A percentile compares a stretch with the other conserved stretches of the same genome.
These are phyloP conservation scores for Cuniculus paca DNA, from an alignment of 2,797 vertebrate species.

Conservation along the genomic window DNA sequence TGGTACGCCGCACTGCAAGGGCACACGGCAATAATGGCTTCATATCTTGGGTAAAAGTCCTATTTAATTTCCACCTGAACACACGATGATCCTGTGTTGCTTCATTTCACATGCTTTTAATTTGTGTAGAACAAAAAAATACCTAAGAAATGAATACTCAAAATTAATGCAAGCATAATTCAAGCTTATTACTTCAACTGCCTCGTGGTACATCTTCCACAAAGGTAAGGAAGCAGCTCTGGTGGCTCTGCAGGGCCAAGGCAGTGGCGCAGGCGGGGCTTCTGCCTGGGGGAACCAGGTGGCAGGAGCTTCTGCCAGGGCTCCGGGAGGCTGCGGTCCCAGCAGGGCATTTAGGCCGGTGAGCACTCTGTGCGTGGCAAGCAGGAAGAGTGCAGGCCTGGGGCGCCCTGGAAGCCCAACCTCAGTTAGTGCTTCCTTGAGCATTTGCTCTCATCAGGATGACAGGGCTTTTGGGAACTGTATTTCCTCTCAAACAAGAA, in stretches of 20 bases:
- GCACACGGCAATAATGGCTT: not conserved
- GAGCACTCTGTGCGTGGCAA: not conserved
- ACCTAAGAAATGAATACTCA: not conserved
- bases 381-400: not conserved
- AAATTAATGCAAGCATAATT: not conserved
- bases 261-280: not conserved
- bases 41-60: not conserved
- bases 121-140: constrained; percentile 13
- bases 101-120: not conserved
- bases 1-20: not conserved
- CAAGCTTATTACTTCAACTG: not conserved
- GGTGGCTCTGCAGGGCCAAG: constrained; percentile 61
- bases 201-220: constrained; percentile 69
- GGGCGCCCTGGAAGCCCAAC: fast-evolving
- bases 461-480: not conserved
- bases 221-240: constrained; percentile 77
- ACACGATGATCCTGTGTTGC: not conserved
- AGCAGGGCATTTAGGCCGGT: not conserved
- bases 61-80: not conserved
- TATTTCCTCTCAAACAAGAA: not conserved
- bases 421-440: not conserved
- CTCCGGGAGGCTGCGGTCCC: not conserved
- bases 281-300: not conserved
- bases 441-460: not conserved
- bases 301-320: not conserved